Evolutionary conservation across 2,113 vertebrate species (phyloP).

Genomic region (Cynopterus brachyotis): DNA sequence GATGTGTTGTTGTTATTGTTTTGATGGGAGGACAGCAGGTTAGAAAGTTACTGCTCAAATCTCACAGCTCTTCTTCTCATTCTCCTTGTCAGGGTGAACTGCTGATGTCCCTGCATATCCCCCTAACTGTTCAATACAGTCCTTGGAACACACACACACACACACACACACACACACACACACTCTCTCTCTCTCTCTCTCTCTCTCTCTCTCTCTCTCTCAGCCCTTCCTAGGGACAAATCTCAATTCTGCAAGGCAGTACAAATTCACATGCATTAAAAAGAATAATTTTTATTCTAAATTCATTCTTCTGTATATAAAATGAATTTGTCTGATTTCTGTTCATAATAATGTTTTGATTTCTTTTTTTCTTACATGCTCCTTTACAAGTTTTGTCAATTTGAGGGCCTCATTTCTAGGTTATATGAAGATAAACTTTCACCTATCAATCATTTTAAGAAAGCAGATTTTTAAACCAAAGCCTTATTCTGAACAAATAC

Average conservation of each 20-base stretch:
- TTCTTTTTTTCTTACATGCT: not conserved
- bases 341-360: not conserved
- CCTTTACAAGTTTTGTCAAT: not conserved
- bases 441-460: not conserved
- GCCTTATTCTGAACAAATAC: not conserved
- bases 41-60: not conserved
- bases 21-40: not conserved
- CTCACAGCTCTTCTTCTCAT: not conserved
- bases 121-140: not conserved
- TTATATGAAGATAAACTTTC: not conserved
- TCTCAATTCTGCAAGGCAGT: not conserved
- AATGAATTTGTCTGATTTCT: not conserved
- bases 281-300: not conserved
- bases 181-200: rapidly evolving
- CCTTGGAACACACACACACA: not conserved
- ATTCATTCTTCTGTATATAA: not conserved
- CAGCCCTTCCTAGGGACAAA: not conserved
- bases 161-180: not conserved
- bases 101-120: not conserved
- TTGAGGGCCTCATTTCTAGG: not conserved
- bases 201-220: too few species aligned
- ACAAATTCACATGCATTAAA: not conserved
- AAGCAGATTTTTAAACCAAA: not conserved
- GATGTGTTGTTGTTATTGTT: not conserved
- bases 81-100: not conserved